Percentiles rank a stretch among this genome's conserved stretches.
phyloP scores from a whole-genome alignment of 2,113 vertebrate species.

The Sula dactylatra region DNA sequence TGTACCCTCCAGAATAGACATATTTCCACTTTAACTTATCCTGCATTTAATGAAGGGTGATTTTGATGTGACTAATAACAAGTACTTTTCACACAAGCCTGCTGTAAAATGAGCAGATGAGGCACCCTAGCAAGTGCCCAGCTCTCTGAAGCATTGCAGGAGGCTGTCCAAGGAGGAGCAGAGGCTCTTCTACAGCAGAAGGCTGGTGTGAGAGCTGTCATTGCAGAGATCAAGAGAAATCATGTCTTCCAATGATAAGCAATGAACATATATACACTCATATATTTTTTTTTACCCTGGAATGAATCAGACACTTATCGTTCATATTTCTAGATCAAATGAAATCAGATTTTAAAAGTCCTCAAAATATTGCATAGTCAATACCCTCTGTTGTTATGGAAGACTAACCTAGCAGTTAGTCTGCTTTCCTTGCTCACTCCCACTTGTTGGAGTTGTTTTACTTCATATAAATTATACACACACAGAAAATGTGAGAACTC shows the following conservation, averaged over 20 bases:
- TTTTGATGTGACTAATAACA: neutral
- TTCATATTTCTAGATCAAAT: neutral
- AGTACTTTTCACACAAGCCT: neutral
- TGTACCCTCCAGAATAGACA: neutral
- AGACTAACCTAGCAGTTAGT: neutral
- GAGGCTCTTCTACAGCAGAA: neutral
- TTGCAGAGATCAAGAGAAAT: neutral
- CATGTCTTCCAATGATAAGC: fast-evolving
- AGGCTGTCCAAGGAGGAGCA: neutral
- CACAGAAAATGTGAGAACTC: neutral
- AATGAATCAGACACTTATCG: neutral
- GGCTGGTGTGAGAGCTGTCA: neutral
- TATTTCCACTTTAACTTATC: neutral
- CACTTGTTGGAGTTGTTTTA: neutral
- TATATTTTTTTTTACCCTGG: neutral
- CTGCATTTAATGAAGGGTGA: neutral
- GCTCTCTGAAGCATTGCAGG: neutral
- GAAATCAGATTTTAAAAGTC: neutral
- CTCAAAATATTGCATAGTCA: neutral
- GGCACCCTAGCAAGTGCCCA: neutral
- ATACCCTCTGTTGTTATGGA: neutral
- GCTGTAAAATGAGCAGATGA: neutral
- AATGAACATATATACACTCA: neutral
- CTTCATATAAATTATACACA: neutral
- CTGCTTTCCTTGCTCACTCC: neutral